A percentile compares a stretch with the other conserved stretches of the same genome.
Conservation (phyloP, 2,797 vertebrate genomes). For the Pelodytes ibericus region DNA sequence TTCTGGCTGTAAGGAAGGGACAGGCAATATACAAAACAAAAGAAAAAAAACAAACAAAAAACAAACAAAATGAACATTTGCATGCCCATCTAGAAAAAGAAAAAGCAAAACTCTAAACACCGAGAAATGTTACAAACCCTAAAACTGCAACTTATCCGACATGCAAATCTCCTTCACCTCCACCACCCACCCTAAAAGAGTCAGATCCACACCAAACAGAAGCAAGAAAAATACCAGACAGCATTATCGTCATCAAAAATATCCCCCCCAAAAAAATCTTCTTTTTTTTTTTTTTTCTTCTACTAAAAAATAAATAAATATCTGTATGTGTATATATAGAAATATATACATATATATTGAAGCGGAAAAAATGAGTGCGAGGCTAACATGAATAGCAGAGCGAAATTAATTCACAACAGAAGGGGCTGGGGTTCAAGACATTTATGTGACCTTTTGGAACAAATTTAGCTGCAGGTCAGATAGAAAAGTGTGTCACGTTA, state of each 20-base stretch:
- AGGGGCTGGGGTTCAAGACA: constrained; percentile 15
- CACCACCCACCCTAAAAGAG: constrained; percentile 42
- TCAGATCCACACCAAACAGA: constrained; percentile 47
- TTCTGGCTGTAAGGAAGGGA: constrained; percentile 99
- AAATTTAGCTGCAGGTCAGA: constrained; percentile 77
- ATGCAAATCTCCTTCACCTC: constrained; percentile 80
- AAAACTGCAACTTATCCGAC: constrained; percentile 99
- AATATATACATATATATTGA: constrained; percentile 50
- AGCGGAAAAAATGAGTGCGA: constrained; percentile 43
- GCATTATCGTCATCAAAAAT: constrained; percentile 14
- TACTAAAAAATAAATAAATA: constrained; percentile 66
- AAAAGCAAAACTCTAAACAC: constrained; percentile 98
- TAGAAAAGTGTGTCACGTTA: not conserved
- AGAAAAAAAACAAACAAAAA: constrained; percentile 25
- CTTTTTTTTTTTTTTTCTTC: constrained; percentile 69
- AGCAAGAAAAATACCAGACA: constrained; percentile 48
- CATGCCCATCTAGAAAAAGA: constrained; percentile 97
- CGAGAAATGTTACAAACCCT: constrained; percentile 99
- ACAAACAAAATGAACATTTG: constrained; percentile 94
- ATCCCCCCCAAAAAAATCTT: constrained; percentile 59
- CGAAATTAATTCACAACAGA: constrained; percentile 39
- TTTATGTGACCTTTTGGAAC: constrained; percentile 75
- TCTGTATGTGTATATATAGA: too few relatives aligned
- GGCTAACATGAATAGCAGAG: constrained; percentile 41
- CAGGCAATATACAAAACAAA: constrained; percentile 97